phyloP scores from a whole-genome alignment of 1,140 invertebrate species.

The Dolichoris vasculosae region DNA sequence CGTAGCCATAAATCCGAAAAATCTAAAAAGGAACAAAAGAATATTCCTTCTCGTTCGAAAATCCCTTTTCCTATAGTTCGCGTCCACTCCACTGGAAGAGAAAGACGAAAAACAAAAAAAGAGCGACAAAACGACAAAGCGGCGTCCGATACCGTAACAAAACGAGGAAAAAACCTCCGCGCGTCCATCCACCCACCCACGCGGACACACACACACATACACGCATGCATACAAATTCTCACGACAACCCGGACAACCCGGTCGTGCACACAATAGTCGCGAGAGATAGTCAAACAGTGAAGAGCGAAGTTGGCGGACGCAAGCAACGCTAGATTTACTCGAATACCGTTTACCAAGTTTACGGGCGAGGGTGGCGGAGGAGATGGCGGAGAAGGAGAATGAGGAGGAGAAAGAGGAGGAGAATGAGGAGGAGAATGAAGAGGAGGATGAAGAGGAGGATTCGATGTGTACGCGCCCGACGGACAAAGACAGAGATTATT shows the following conservation, averaged over 20 bases:
- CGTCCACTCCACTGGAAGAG: no score
- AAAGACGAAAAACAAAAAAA: neutral
- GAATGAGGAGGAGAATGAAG: no score
- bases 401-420: neutral
- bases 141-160: no score
- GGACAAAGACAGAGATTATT: constrained; percentile 46
- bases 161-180: neutral
- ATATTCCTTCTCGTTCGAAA: neutral
- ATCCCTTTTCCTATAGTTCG: no score
- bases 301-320: neutral
- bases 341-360: constrained; percentile 42
- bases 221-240: no score
- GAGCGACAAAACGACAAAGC: neutral
- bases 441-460: neutral
- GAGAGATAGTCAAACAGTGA: constrained; percentile 26
- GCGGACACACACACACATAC: neutral
- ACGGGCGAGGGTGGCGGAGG: neutral
- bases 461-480: constrained; percentile 19
- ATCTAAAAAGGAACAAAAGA: neutral
- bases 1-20: neutral
- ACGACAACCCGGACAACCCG: no score
- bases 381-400: neutral
- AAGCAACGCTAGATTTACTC: constrained; percentile 37
- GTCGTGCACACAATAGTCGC: neutral
- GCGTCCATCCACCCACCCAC: no score